phyloP scores from a whole-genome alignment of 2,888 invertebrate genomes.

The Drosophila suboccidentalis region DNA sequence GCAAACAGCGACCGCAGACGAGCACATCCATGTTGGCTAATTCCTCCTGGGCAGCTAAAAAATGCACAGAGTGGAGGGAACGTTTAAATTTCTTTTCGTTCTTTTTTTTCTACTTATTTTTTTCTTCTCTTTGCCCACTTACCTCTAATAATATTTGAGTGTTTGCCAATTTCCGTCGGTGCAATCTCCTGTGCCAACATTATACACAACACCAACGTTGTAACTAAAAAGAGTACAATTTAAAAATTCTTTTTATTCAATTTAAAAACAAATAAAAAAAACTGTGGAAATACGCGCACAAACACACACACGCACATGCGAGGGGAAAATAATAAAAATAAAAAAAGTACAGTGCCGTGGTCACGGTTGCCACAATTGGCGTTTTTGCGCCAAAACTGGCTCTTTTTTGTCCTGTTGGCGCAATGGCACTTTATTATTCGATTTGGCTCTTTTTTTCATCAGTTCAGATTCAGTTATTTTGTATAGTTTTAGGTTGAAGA shows the following conservation, averaged over 20 bases:
- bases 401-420: no score
- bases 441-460: no score
- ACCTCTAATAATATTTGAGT: conserved; percentile 89
- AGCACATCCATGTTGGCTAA: conserved; percentile 91
- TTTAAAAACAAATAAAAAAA: conserved; percentile 65
- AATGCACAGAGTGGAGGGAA: neutral
- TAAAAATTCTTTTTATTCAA: conserved; percentile 35
- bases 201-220: conserved; percentile 61
- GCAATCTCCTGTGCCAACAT: conserved; percentile 86
- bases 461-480: no score
- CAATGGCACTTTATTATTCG: no score
- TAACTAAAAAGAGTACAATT: conserved; percentile 37
- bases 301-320: conserved; percentile 47
- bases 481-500: no score
- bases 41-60: conserved; percentile 91
- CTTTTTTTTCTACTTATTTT: conserved; percentile 4
- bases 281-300: conserved; percentile 52
- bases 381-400: no score
- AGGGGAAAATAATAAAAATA: conserved; percentile 58
- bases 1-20: conserved; percentile 94
- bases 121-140: conserved; percentile 45
- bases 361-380: no score
- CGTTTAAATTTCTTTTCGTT: conserved; percentile 2
- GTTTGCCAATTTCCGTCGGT: conserved; percentile 89
- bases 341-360: conserved; percentile 80